Percentiles rank a stretch among this genome's conserved stretches.
Conservation (phyloP, 2,888 invertebrate species). For the Arenicola marina region DNA sequence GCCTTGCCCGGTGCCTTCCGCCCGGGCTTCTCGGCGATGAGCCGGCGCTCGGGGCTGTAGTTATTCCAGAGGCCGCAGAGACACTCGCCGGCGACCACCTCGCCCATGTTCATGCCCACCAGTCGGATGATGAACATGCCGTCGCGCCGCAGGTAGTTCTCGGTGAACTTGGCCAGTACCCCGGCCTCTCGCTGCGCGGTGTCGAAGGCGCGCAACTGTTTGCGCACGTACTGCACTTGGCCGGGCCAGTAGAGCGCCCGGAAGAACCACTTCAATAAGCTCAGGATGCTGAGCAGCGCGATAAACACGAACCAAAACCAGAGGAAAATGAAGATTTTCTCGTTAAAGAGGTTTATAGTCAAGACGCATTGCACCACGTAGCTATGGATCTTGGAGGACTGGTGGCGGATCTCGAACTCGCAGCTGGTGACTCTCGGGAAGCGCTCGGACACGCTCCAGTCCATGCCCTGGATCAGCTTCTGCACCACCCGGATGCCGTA, state of each 20-base stretch:
- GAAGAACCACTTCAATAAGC: conserved; percentile 39
- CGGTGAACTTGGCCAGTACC: conserved; percentile 40
- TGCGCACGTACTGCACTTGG: conserved; percentile 38
- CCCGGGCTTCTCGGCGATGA: conserved; percentile 38
- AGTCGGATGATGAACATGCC: conserved; percentile 41
- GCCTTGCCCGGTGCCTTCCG: conserved; percentile 28
- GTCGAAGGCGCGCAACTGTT: conserved; percentile 38
- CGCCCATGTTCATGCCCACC: conserved; percentile 43
- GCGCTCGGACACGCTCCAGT: conserved; percentile 55
- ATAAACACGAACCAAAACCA: conserved; percentile 45
- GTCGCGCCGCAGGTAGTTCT: conserved; percentile 42
- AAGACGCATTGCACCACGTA: conserved; percentile 46
- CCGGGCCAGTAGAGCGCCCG: conserved; percentile 40
- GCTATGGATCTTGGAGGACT: conserved; percentile 38
- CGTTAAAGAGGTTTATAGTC: conserved; percentile 44
- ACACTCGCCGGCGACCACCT: conserved; percentile 42
- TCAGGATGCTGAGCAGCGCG: conserved; percentile 36
- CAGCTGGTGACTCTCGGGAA: conserved; percentile 61
- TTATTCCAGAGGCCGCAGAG: conserved; percentile 44
- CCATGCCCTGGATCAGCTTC: conserved; percentile 58
- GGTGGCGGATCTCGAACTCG: conserved; percentile 55
- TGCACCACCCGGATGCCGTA: conserved; percentile 64
- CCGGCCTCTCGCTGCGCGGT: conserved; percentile 38
- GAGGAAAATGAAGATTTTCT: conserved; percentile 44
- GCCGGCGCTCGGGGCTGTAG: conserved; percentile 40